Percentiles rank a stretch among this genome's conserved stretches.
phyloP scores from a whole-genome alignment of 2,797 vertebrate genomes.

The Zonotrichia albicollis region DNA sequence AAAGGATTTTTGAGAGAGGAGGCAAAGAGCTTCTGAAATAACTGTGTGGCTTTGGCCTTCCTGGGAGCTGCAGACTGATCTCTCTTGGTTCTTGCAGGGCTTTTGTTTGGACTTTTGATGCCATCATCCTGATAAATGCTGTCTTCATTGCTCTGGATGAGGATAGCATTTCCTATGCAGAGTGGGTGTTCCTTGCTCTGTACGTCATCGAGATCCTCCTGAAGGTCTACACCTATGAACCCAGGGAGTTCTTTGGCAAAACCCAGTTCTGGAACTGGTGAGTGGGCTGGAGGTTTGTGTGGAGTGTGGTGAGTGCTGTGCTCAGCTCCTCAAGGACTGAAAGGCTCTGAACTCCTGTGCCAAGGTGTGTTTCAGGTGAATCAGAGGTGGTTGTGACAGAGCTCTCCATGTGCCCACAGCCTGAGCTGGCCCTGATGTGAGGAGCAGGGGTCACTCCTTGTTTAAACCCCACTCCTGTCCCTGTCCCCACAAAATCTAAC shows the following conservation, averaged over 20 bases:
- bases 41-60: not conserved
- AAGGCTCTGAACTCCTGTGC: not conserved
- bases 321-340: not conserved
- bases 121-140: constrained; percentile 90
- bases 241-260: constrained; percentile 83
- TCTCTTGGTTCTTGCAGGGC: constrained; percentile 70
- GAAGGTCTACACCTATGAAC: constrained; percentile 91
- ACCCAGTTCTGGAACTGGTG: constrained; percentile 96
- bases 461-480: not conserved
- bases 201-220: constrained; percentile 89
- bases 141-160: constrained; percentile 93
- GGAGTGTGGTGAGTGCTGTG: not conserved
- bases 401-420: not conserved
- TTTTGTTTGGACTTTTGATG: constrained; percentile 86
- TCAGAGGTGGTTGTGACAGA: not conserved
- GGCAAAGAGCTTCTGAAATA: not conserved
- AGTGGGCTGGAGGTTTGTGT: constrained; percentile 8
- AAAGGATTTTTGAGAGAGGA: not conserved
- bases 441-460: not conserved
- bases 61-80: not conserved
- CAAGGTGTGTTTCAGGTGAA: not conserved
- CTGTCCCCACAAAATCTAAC: not conserved
- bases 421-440: not conserved
- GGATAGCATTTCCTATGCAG: constrained; percentile 82
- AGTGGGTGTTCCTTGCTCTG: constrained; percentile 89